Conservation (phyloP, 2,113 vertebrate species). For the Zingel zingel region DNA sequence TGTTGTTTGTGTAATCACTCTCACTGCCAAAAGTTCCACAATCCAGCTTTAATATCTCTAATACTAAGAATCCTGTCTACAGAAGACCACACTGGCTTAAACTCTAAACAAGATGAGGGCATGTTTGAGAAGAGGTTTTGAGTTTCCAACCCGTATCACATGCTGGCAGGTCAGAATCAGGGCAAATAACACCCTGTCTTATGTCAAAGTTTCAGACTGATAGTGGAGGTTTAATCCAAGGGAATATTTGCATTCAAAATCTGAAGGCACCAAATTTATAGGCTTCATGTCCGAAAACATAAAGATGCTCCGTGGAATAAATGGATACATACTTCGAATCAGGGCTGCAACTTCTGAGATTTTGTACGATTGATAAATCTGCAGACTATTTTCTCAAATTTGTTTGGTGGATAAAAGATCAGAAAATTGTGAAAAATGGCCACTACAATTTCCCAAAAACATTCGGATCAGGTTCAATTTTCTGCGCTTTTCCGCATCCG, state of each 20-base stretch:
- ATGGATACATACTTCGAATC: constrained; percentile 17
- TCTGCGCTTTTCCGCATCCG: too few relatives aligned
- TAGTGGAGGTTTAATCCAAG: neutral
- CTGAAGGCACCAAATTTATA: constrained; percentile 8
- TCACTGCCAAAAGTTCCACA: too few relatives aligned
- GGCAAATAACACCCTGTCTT: neutral
- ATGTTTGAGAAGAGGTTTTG: neutral
- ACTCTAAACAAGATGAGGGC: neutral
- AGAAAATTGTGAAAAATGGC: neutral
- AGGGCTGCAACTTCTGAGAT: constrained; percentile 6
- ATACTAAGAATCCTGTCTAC: too few relatives aligned
- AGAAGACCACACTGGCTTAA: neutral
- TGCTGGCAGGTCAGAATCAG: neutral
- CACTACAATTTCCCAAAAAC: neutral
- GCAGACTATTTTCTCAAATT: neutral
- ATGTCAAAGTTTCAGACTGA: neutral
- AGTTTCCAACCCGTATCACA: neutral
- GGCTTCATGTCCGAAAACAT: constrained; percentile 44
- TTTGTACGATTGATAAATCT: constrained; percentile 28
- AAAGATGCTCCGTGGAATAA: constrained; percentile 26
- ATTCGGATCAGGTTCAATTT: too few relatives aligned
- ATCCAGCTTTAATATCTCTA: too few relatives aligned
- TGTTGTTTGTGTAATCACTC: too few relatives aligned
- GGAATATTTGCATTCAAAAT: constrained; percentile 8
- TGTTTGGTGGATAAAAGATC: constrained; percentile 3